Percentiles rank a stretch among this genome's conserved stretches.
phyloP scores from a whole-genome alignment of 2,888 invertebrate genomes.

The Aleiodes alternator region DNA sequence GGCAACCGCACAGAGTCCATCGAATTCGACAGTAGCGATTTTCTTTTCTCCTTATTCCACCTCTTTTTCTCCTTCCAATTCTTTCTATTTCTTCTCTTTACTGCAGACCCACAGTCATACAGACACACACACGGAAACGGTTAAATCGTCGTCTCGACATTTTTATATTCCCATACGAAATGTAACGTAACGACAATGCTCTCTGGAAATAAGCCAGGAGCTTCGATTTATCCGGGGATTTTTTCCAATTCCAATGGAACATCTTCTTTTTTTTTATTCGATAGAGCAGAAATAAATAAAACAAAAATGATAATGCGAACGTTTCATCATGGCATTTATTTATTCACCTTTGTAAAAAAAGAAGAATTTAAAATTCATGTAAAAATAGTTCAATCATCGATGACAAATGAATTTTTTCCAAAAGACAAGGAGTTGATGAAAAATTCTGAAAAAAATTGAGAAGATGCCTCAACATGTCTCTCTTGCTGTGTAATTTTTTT shows the following conservation, averaged over 20 bases:
- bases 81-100: background rate
- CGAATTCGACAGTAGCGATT: constrained; percentile 11
- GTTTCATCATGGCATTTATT: background rate
- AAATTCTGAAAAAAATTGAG: too few species aligned
- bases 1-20: constrained; percentile 24
- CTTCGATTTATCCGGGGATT: constrained; percentile 12
- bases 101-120: constrained; percentile 1
- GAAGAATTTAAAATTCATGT: too few species aligned
- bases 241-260: background rate
- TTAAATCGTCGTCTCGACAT: constrained; percentile 34
- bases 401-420: too few species aligned
- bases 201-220: constrained; percentile 18
- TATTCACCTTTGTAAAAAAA: background rate
- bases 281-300: background rate
- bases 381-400: too few species aligned
- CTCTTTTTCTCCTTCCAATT: background rate
- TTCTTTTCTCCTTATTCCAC: background rate
- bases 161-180: constrained; percentile 27
- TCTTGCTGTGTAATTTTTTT: too few species aligned
- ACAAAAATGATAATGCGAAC: background rate
- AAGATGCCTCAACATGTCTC: too few species aligned
- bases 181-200: constrained; percentile 10
- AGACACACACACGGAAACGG: background rate
- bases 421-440: too few species aligned
- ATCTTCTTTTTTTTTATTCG: background rate